Base-by-base conservation (phyloP, 1,140 invertebrate genomes). In the Amphibalanus amphitrite region DNA sequence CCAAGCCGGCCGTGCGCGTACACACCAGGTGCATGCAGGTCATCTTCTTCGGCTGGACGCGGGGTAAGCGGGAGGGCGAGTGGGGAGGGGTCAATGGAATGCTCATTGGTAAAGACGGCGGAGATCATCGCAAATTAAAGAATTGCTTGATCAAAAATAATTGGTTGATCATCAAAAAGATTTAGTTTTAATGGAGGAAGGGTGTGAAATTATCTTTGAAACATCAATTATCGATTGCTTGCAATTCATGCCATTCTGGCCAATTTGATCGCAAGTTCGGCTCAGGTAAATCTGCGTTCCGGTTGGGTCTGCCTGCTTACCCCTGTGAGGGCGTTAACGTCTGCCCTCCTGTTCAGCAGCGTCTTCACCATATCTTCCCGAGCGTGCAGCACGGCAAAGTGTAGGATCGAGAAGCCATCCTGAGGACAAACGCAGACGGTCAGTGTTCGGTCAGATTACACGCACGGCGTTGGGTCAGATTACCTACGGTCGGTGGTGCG, bases 281-380 rank as follows among this genome's bases (percentile, higher is more conserved):
- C n/a, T 38, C 8, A 72, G 6, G 70, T 70, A 64, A 29, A 28
- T 25, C 29, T n/a, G 6, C 6, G 71, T 59, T 17, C 70, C 29
- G 10, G 17, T 33, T 28, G 68, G 29, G 33, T 38, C 38, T 8
- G 38, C 38, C 59, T 59, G 87, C 90, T 87, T 85, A 97, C 95
- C 80, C 93, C 93, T 78, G 93, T 95, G 13, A 90, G 87, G 29
- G 91, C 88, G 77, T 90, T 92, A 29, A 93, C 87, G 82, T 98
- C 94, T 3, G 96, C 93, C 79, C 89, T 88, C 80, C 93, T 93
- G 65, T 88, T 86, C 68, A 98, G 82, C 15, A 98, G 84, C 33
- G 95, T 82, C 78, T 94, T 93, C 78, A 97, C 90, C 70, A 95
- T 91, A 79, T 98, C 95, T 81, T 98, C 95, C 76, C 93, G 86